Conservation (phyloP, 2,113 vertebrate genomes). For the Turnix velox region DNA sequence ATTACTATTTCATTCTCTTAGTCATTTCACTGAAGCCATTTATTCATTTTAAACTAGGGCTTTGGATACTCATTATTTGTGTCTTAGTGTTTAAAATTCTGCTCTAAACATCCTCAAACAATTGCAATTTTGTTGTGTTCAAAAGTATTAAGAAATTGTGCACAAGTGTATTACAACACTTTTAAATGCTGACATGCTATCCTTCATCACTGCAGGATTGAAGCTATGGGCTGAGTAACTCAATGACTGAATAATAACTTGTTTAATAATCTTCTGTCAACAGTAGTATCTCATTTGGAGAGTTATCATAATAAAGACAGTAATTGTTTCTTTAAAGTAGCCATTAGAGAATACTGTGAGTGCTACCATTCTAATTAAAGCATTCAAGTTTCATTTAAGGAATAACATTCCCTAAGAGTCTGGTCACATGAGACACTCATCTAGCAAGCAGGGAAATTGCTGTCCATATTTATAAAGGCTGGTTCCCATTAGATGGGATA, state of each 20-base stretch:
- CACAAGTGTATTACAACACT: background rate
- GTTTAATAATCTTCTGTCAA: constrained; percentile 47
- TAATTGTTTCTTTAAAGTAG: constrained; percentile 37
- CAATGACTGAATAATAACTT: background rate
- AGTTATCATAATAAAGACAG: constrained; percentile 35
- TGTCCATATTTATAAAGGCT: background rate
- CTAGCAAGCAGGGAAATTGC: background rate
- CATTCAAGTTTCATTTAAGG: constrained; percentile 37
- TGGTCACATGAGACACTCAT: background rate
- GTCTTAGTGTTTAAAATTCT: background rate
- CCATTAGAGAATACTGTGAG: constrained; percentile 31
- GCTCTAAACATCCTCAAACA: background rate
- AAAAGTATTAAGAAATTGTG: background rate
- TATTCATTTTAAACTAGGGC: background rate
- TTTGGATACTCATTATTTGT: background rate
- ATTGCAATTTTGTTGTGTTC: background rate
- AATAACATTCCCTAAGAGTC: background rate
- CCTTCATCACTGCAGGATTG: background rate
- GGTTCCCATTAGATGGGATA: background rate
- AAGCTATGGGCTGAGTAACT: background rate
- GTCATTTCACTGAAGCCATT: background rate
- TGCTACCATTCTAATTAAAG: constrained; percentile 14
- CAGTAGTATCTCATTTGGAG: constrained; percentile 1
- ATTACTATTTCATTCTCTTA: background rate
- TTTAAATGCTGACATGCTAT: background rate